A percentile compares a stretch with the other conserved stretches of the same genome.
phyloP scores from a whole-genome alignment of 2,797 vertebrate species.

The Apogon talboti region DNA sequence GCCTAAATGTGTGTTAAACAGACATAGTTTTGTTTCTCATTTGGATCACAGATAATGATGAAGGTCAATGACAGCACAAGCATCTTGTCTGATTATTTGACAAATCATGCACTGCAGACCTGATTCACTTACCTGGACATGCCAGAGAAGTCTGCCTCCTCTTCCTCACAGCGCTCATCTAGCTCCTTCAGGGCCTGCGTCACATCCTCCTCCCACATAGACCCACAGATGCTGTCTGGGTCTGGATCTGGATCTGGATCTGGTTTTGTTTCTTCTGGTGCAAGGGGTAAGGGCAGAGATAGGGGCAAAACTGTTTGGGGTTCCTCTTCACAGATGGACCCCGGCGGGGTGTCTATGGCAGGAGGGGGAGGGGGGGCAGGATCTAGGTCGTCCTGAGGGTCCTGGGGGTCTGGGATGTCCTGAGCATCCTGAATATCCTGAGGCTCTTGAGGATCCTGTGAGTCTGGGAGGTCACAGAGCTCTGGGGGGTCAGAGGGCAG shows the following conservation, averaged over 20 bases:
- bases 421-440: conserved; percentile 71
- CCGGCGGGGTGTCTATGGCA: conserved; percentile 88
- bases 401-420: conserved; percentile 80
- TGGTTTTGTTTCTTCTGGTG: conserved; percentile 31
- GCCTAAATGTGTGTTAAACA: too few relatives aligned
- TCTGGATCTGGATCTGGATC: conserved; percentile 71
- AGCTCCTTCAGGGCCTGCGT: conserved; percentile 96
- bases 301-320: conserved; percentile 75
- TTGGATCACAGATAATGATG: too few relatives aligned
- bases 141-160: conserved; percentile 94
- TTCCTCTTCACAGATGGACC: conserved; percentile 89
- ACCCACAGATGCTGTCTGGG: conserved; percentile 89
- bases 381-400: conserved; percentile 85
- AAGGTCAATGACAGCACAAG: neutral
- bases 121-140: conserved; percentile 89
- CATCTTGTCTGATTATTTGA: neutral
- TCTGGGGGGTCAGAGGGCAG: conserved; percentile 88
- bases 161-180: conserved; percentile 96
- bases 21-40: too few relatives aligned
- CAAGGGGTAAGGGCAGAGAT: conserved; percentile 60
- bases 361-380: conserved; percentile 82
- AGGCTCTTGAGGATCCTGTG: conserved; percentile 76
- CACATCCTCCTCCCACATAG: conserved; percentile 95
- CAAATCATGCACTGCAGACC: neutral
- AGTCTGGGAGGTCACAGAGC: conserved; percentile 86